These are phyloP conservation scores for Congeria kusceri DNA, from an alignment of 2,888 invertebrate genomes.

Conservation along the genomic window DNA sequence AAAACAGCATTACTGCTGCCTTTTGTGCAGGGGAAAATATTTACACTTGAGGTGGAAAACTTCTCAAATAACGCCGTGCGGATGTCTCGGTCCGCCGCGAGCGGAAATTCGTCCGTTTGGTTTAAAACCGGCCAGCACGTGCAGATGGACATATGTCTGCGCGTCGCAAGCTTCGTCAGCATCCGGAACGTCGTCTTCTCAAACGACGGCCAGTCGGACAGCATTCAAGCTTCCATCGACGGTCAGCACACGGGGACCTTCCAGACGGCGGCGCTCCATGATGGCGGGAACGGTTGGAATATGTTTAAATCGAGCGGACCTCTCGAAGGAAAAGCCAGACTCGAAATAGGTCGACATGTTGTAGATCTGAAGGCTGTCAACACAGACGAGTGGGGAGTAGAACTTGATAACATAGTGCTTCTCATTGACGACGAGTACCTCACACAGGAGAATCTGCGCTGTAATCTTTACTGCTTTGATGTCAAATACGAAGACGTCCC, in stretches of 20 bases:
- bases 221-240: slow-evolving; percentile 22
- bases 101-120: slow-evolving; percentile 50
- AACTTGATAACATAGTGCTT: slow-evolving; percentile 59
- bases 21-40: slow-evolving; percentile 17
- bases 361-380: slow-evolving; percentile 41
- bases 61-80: slow-evolving; percentile 39
- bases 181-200: slow-evolving; percentile 46
- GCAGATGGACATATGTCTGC: slow-evolving; percentile 56
- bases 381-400: slow-evolving; percentile 61
- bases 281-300: slow-evolving; percentile 61
- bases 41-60: slow-evolving; percentile 50
- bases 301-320: slow-evolving; percentile 46
- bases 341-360: slow-evolving; percentile 52
- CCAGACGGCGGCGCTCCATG: slow-evolving; percentile 15
- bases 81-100: slow-evolving; percentile 53
- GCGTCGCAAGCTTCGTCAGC: slow-evolving; percentile 19
- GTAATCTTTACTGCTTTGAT: slow-evolving; percentile 61
- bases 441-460: slow-evolving; percentile 47
- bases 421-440: slow-evolving; percentile 45
- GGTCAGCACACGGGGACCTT: slow-evolving; percentile 37
- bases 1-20: too few species aligned
- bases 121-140: slow-evolving; percentile 37
- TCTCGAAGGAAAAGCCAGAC: slow-evolving; percentile 12
- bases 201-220: slow-evolving; percentile 55
- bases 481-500: slow-evolving; percentile 46